Evolutionary conservation across 2,113 vertebrate species (phyloP).

Genomic region (Rana temporaria): DNA sequence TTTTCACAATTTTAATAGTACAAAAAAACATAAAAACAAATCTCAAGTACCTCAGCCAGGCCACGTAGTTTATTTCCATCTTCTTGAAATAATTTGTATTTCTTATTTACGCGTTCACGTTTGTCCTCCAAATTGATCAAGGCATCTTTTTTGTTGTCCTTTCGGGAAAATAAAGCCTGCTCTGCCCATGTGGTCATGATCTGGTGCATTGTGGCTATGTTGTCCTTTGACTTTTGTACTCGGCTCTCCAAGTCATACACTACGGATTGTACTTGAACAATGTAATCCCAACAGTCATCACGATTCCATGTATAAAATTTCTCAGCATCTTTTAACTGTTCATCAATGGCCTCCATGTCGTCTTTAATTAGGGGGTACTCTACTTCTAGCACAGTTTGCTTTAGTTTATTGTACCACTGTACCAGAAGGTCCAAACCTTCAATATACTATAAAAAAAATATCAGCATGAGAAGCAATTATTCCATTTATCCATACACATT

Average conservation of each 20-base stretch:
- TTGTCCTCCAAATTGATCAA: slow-evolving; percentile 76
- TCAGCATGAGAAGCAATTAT: no score
- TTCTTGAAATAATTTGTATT: slow-evolving; percentile 71
- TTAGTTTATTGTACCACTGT: slow-evolving; percentile 79
- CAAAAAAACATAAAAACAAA: background rate
- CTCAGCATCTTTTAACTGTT: slow-evolving; percentile 69
- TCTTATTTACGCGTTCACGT: slow-evolving; percentile 69
- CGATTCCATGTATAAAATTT: slow-evolving; percentile 71
- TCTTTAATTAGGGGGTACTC: slow-evolving; percentile 75
- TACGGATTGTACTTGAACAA: slow-evolving; percentile 65
- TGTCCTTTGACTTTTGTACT: slow-evolving; percentile 73
- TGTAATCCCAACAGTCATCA: slow-evolving; percentile 72
- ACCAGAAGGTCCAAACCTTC: slow-evolving; percentile 75
- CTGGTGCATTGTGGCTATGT: slow-evolving; percentile 70
- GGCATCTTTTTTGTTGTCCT: slow-evolving; percentile 73
- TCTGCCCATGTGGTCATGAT: slow-evolving; percentile 75
- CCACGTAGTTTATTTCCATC: slow-evolving; percentile 73
- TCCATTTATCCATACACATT: no score
- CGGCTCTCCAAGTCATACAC: slow-evolving; percentile 69
- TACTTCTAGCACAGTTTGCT: slow-evolving; percentile 74
- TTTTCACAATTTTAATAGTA: background rate
- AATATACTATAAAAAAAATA: slow-evolving; percentile 65
- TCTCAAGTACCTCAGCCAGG: slow-evolving; percentile 72
- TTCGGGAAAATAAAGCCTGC: slow-evolving; percentile 73
- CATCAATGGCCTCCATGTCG: slow-evolving; percentile 71